A percentile compares a stretch with the other conserved stretches of the same genome.
These are phyloP conservation scores for Dione juno DNA, from an alignment of 2,888 invertebrate species.

Conservation along the genomic window DNA sequence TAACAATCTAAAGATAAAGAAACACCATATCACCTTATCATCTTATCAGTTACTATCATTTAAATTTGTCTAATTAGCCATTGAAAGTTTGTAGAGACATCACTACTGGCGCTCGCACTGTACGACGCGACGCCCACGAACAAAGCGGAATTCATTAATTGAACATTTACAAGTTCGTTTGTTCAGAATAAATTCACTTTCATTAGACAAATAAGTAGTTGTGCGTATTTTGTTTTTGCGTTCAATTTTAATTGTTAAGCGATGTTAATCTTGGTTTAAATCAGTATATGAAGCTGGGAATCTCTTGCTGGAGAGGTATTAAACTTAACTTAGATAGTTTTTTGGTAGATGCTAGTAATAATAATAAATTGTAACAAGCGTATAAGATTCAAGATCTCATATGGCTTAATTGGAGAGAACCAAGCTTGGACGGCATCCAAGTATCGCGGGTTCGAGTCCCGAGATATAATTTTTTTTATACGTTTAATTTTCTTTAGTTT, in stretches of 20 bases:
- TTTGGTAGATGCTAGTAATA: too few species aligned
- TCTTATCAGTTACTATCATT: conserved; percentile 15
- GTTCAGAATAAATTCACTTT: conserved; percentile 22
- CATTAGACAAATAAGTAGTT: conserved; percentile 18
- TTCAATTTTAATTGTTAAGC: background rate
- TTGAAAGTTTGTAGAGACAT: conserved; percentile 43
- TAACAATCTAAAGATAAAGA: background rate
- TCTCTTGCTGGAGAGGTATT: background rate
- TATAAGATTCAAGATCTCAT: too few species aligned
- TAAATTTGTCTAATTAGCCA: conserved; percentile 47
- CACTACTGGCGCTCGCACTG: conserved; percentile 46
- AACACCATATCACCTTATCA: background rate
- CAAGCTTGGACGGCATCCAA: too few species aligned
- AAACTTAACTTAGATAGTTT: too few species aligned
- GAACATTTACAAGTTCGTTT: conserved; percentile 35
- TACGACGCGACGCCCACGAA: conserved; percentile 48
- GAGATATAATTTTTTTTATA: too few species aligned
- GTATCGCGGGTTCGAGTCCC: too few species aligned
- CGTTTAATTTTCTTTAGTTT: too few species aligned
- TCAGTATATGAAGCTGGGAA: background rate
- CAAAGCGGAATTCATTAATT: conserved; percentile 51
- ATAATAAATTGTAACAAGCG: too few species aligned
- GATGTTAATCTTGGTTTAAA: conserved; percentile 10
- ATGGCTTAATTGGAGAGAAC: too few species aligned
- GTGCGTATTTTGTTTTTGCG: conserved; percentile 8